phyloP scores from a whole-genome alignment of 2,888 invertebrate species.

The Apodemia arnacis region DNA sequence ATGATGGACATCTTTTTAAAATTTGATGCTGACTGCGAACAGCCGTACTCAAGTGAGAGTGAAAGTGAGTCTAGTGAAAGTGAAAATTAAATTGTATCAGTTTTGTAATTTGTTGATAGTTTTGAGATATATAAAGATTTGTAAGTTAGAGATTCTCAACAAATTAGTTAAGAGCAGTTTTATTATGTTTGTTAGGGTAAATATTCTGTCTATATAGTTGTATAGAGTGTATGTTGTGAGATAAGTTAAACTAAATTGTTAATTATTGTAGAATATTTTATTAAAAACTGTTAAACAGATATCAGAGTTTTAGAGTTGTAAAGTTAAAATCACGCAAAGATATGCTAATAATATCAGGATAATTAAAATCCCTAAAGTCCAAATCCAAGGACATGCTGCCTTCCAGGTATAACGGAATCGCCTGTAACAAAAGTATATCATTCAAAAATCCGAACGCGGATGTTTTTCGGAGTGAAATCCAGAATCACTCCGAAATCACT shows the following conservation, averaged over 20 bases:
- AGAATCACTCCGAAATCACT: too few relatives aligned
- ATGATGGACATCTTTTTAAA: too few relatives aligned
- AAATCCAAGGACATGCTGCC: not conserved
- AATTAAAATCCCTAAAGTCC: not conserved
- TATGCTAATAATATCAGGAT: not conserved
- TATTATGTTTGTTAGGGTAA: not conserved
- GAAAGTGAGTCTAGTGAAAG: too few relatives aligned
- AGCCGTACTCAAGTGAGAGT: too few relatives aligned
- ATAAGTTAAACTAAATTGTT: slow-evolving; percentile 6
- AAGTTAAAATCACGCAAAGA: not conserved
- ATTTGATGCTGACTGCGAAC: too few relatives aligned
- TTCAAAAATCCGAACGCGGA: too few relatives aligned
- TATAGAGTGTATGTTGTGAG: slow-evolving; percentile 10
- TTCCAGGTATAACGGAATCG: not conserved
- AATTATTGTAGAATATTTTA: slow-evolving; percentile 4
- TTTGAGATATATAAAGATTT: too few relatives aligned
- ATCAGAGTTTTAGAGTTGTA: not conserved
- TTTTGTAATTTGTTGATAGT: too few relatives aligned
- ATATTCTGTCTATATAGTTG: not conserved
- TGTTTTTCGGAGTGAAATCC: too few relatives aligned
- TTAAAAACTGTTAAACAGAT: not conserved
- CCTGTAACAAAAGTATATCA: not conserved
- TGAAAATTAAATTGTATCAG: too few relatives aligned
- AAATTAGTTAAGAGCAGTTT: not conserved
- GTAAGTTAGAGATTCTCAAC: too few relatives aligned